Evolutionary conservation across 2,113 vertebrate genomes (phyloP).

Genomic region (Trogon melanurus): DNA sequence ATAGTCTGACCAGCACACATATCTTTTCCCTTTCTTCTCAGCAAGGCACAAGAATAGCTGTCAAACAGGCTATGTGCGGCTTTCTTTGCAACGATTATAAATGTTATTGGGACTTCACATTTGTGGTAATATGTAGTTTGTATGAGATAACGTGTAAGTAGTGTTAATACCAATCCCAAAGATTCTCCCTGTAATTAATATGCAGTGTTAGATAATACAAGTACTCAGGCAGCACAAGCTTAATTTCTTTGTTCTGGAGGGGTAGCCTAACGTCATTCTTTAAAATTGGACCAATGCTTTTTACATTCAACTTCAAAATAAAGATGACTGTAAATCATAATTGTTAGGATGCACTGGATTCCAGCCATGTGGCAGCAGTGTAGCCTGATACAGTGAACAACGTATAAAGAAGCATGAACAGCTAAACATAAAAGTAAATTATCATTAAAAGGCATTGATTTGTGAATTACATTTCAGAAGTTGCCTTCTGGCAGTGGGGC

Average conservation of each 20-base stretch:
- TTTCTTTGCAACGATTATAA: neutral
- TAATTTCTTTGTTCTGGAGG: neutral
- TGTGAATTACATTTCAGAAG: neutral
- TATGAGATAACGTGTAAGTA: neutral
- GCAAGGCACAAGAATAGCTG: neutral
- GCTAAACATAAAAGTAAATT: neutral
- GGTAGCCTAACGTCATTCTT: neutral
- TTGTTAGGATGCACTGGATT: neutral
- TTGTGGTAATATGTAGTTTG: neutral
- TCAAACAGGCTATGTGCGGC: neutral
- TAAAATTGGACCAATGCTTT: neutral
- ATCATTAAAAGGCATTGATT: neutral
- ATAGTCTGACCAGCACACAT: neutral
- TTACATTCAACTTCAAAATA: neutral
- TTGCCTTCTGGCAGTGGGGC: neutral
- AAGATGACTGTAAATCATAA: neutral
- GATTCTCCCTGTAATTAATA: neutral
- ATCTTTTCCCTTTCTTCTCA: neutral
- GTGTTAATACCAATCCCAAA: neutral
- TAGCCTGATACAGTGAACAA: neutral
- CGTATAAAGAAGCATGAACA: neutral
- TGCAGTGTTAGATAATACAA: neutral
- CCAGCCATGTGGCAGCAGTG: neutral
- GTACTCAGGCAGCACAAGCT: neutral
- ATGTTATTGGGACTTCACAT: neutral